These are phyloP conservation scores for Mesocentrotus franciscanus DNA, from an alignment of 53 echinoderm and acorn worm species.

Conservation along the genomic window DNA sequence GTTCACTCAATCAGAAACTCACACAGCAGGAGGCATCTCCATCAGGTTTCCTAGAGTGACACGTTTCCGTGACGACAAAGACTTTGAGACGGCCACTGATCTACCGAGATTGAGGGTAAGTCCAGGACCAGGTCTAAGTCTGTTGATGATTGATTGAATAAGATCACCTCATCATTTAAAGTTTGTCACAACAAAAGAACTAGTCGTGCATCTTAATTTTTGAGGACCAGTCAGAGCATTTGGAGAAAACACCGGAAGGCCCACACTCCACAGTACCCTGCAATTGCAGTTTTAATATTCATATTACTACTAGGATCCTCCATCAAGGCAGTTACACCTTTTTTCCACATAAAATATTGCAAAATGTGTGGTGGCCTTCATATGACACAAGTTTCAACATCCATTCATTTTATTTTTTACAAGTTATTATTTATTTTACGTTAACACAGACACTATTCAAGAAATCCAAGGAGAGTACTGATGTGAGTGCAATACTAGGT, in stretches of 20 bases:
- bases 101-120: conserved; percentile 84
- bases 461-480: conserved; percentile 95
- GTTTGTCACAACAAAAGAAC: background rate
- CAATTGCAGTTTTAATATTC: too few species aligned
- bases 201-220: background rate
- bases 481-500: conserved; percentile 76
- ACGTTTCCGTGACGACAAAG: conserved; percentile 88
- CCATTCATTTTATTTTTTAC: background rate
- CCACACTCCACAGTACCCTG: too few species aligned
- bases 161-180: background rate
- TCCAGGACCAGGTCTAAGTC: background rate
- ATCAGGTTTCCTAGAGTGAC: conserved; percentile 96
- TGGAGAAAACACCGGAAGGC: background rate
- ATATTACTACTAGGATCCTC: too few species aligned
- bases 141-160: too few species aligned
- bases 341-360: too few species aligned
- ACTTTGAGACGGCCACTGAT: conserved; percentile 86
- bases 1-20: conserved; percentile 93
- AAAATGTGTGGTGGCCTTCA: too few species aligned
- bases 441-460: conserved; percentile 80
- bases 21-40: conserved; percentile 96
- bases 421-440: background rate
- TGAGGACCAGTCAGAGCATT: background rate
- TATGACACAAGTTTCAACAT: background rate
- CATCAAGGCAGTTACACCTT: too few species aligned